phyloP scores from a whole-genome alignment of 2,113 vertebrate genomes.

The Semnornis frantzii region DNA sequence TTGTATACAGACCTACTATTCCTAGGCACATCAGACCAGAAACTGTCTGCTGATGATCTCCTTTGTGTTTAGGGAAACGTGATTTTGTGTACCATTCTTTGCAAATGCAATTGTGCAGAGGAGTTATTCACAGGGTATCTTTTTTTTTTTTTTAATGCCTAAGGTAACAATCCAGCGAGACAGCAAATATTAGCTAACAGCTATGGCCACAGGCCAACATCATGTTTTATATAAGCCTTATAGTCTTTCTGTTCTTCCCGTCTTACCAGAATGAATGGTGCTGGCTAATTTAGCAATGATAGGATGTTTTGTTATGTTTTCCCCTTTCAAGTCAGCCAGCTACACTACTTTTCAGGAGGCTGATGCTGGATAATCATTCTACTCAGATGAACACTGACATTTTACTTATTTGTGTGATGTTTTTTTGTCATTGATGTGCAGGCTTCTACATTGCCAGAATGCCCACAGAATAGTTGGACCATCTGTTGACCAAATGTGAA shows the following conservation, averaged over 20 bases:
- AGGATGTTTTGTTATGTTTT: conserved; percentile 5
- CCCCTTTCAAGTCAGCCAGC: conserved; percentile 25
- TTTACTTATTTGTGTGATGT: conserved; percentile 56
- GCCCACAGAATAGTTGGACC: conserved; percentile 40
- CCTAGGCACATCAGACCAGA: background rate
- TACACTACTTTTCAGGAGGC: background rate
- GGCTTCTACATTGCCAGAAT: conserved; percentile 34
- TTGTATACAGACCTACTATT: background rate
- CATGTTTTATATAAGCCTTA: conserved; percentile 20
- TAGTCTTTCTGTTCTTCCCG: conserved; percentile 8
- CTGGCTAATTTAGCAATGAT: conserved; percentile 12
- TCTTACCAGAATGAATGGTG: background rate
- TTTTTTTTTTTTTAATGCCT: background rate
- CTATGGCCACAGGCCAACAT: conserved; percentile 20
- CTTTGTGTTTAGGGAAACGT: background rate
- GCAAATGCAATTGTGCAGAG: conserved; percentile 23
- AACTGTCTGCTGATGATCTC: background rate
- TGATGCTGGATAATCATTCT: background rate
- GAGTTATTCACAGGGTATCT: background rate
- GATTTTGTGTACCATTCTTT: background rate
- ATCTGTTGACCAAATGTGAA: conserved; percentile 74
- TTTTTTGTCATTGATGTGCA: conserved; percentile 51
- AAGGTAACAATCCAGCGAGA: background rate
- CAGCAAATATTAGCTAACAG: conserved; percentile 29
- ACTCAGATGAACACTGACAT: conserved; percentile 64